Evolutionary conservation across 2,888 invertebrate genomes (phyloP).

Genomic region (Dichetophora obliterata): DNA sequence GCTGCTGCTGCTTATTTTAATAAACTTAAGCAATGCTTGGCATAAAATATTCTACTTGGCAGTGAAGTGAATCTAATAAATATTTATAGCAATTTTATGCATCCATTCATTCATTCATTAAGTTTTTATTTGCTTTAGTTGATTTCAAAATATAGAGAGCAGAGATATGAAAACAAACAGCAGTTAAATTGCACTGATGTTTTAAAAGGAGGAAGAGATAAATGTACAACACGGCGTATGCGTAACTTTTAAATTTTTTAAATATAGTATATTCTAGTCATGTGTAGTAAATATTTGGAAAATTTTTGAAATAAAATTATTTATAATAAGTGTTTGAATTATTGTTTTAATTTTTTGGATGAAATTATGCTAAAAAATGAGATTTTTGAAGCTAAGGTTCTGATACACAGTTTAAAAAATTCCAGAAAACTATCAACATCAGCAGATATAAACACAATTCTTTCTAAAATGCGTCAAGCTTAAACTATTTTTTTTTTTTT

Average conservation of each 20-base stretch:
- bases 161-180: not conserved
- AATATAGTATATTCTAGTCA: not conserved
- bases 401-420: no score
- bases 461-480: not conserved
- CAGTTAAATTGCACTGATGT: not conserved
- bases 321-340: not conserved
- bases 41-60: conserved; percentile 12
- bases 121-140: not conserved
- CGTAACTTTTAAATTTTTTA: not conserved
- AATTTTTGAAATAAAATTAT: not conserved
- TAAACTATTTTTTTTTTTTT: no score
- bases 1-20: no score
- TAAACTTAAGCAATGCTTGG: not conserved
- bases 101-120: not conserved
- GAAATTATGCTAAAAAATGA: no score
- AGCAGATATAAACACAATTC: not conserved
- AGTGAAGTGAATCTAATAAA: not conserved
- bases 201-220: no score
- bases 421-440: no score
- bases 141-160: not conserved
- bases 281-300: not conserved
- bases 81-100: not conserved
- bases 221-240: not conserved
- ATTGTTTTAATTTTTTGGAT: no score
- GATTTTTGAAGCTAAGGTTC: no score